Percentiles rank a stretch among this genome's conserved stretches.
Evolutionary conservation across 1,140 invertebrate genomes (phyloP).

Genomic region (honey bee (Apis mellifera)): Amel_HAv3.1 CM009935.2:3115501-3116000

Average conservation of each 20-base stretch:
- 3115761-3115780: conserved; percentile 33
- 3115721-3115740: conserved; percentile 41
- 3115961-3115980: conserved; percentile 2
- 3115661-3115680: background rate
- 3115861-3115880: conserved; percentile 28
- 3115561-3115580: background rate
- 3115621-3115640: background rate
- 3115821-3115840: conserved; percentile 3
- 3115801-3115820: conserved; percentile 43
- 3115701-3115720: conserved; percentile 37
- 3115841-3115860: conserved; percentile 33
- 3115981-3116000: background rate
- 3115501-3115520: background rate
- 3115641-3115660: background rate
- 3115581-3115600: background rate
- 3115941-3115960: background rate
- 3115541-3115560: background rate
- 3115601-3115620: background rate
- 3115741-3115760: background rate
- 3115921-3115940: background rate
- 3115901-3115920: conserved; percentile 15
- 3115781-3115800: conserved; percentile 31
- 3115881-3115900: conserved; percentile 25
- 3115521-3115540: background rate
- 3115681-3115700: background rate